Evolutionary conservation across 2,888 invertebrate genomes (phyloP).

Genomic region (Hydriomena furcata): DNA sequence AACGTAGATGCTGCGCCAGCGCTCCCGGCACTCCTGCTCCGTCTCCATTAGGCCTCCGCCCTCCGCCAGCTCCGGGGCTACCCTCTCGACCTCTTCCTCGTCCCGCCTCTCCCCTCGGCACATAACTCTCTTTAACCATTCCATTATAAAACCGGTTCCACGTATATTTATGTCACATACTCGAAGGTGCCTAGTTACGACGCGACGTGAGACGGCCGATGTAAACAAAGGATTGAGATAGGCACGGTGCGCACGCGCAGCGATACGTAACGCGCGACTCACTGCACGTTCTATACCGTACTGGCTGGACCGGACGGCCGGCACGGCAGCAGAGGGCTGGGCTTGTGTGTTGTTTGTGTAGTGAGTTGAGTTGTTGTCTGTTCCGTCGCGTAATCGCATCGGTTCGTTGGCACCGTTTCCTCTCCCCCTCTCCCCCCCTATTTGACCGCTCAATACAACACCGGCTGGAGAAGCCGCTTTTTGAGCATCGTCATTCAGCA

Average conservation of each 20-base stretch:
- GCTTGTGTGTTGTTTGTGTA: not conserved
- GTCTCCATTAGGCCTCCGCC: slow-evolving; percentile 83
- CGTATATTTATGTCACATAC: not conserved
- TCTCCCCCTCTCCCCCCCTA: no score
- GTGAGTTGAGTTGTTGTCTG: no score
- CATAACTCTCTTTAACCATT: slow-evolving; percentile 56
- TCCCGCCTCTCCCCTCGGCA: slow-evolving; percentile 38
- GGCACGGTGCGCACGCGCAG: slow-evolving; percentile 35
- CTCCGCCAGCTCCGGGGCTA: slow-evolving; percentile 12
- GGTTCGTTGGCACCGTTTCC: slow-evolving; percentile 6
- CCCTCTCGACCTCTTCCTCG: slow-evolving; percentile 19
- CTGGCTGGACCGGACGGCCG: no score
- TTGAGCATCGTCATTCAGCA: no score
- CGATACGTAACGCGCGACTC: slow-evolving; percentile 31
- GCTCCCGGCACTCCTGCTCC: slow-evolving; percentile 84
- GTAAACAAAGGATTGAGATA: slow-evolving; percentile 43
- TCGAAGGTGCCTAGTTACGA: not conserved
- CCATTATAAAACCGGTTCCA: slow-evolving; percentile 44
- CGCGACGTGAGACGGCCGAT: not conserved
- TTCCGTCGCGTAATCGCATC: no score
- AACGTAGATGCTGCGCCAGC: slow-evolving; percentile 91
- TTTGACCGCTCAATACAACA: no score
- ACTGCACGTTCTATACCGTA: slow-evolving; percentile 11
- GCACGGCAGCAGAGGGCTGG: no score
- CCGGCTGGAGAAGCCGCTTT: no score